phyloP scores from a whole-genome alignment of 2,797 vertebrate genomes.

The Gallinago stenura region DNA sequence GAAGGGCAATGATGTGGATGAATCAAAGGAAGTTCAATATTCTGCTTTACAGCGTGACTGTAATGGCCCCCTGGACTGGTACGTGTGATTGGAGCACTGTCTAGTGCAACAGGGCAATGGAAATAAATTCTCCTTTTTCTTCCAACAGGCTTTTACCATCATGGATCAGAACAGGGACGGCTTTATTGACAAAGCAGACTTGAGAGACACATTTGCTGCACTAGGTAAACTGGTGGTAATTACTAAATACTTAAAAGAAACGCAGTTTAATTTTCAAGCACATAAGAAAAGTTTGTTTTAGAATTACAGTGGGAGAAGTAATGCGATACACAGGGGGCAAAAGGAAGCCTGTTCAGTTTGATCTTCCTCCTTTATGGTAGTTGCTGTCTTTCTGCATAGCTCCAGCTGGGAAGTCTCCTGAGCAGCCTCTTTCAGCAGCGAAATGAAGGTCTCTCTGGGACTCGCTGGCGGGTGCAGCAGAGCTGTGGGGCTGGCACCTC shows the following conservation, averaged over 20 bases:
- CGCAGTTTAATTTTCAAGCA: neutral
- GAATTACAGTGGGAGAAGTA: neutral
- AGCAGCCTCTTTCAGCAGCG: neutral
- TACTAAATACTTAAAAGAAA: neutral
- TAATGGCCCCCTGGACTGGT: neutral
- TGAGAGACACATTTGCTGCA: constrained; percentile 89
- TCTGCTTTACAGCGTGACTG: neutral
- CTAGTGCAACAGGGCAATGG: neutral
- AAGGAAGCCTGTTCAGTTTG: constrained; percentile 35
- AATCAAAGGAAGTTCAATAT: constrained; percentile 56
- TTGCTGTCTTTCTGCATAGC: neutral
- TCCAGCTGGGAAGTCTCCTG: constrained; percentile 33
- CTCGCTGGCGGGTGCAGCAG: neutral
- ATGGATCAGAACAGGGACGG: constrained; percentile 93
- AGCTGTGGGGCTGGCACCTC: neutral
- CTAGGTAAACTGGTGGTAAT: constrained; percentile 76
- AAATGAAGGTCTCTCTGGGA: neutral
- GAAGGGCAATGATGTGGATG: constrained; percentile 39
- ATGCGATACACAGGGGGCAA: neutral
- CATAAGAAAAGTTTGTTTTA: neutral
- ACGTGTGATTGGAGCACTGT: neutral
- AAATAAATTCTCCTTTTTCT: neutral
- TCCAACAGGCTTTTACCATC: constrained; percentile 88
- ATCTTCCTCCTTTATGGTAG: neutral
- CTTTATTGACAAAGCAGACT: constrained; percentile 90